Evolutionary conservation across 1,140 invertebrate genomes (phyloP), one percentile per base, ranked within the genome.

Genomic region (Brachionus rotundiformis): DNA sequence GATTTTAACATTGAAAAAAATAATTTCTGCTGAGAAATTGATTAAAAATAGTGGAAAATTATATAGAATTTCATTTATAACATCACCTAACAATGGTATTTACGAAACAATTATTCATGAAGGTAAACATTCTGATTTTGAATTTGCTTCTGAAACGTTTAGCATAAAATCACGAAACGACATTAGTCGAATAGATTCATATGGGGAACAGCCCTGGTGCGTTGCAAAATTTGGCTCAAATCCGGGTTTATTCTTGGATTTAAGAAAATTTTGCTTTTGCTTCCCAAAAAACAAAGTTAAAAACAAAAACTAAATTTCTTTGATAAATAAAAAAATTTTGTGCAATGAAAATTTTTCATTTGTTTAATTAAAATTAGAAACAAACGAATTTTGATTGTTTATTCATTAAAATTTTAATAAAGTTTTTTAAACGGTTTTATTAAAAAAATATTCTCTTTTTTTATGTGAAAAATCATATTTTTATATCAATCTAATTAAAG

Each of bases 111-210:
- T 93, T 13, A 88, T 95, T 25, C 89, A 87, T 6, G 91, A 94
- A 84, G 87, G 91, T 73, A 84, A 91, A 1, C 29, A 4, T 19
- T 88, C 1, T 90, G 89, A 13, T 89, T n/a, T n/a, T n/a, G n/a
- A n/a, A n/a, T n/a, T n/a, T n/a, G n/a, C n/a, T n/a, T n/a, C n/a
- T n/a, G n/a, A 92, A 29, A 88, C 84, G 47, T 92, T 93, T 83
- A 86, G 88, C 1, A 88, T 93, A 1, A 92, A 92, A 85, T 89
- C 92, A 31, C 16, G 23, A 3, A 89, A 91, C 8, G 92, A 95
- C 84, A 92, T 96, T 1, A 95, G 94, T 80, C 90, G 95, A 82
- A 92, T 94, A 39, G 96, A 97, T 85, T 92, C 92, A 88, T 97
- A 93, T 85, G 93, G 93, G 7, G 31, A 68, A 33, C 63, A 68